phyloP scores from a whole-genome alignment of 2,888 invertebrate species.

The Drosophila demipolita region DNA sequence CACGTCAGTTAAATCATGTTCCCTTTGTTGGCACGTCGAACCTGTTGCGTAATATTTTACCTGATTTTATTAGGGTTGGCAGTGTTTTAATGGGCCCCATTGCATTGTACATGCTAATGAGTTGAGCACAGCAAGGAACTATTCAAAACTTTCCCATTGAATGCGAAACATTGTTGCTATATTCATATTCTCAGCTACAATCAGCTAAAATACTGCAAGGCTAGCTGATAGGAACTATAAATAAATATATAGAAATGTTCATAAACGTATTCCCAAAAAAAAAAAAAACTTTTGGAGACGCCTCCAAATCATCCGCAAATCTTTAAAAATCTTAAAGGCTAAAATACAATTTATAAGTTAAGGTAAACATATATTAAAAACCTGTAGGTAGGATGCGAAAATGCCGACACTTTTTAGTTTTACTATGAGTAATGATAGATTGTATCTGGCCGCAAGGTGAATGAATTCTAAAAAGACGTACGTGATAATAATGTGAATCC shows the following conservation, averaged over 20 bases:
- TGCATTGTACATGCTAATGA: slow-evolving; percentile 59
- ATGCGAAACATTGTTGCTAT: neutral
- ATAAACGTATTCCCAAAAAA: neutral
- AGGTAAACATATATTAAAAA: neutral
- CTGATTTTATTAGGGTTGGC: slow-evolving; percentile 66
- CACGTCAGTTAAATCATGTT: slow-evolving; percentile 35
- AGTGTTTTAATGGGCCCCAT: slow-evolving; percentile 48
- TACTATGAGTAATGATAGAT: slow-evolving; percentile 36
- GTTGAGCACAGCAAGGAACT: slow-evolving; percentile 1
- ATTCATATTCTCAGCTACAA: too few relatives aligned
- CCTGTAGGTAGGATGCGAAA: slow-evolving; percentile 4
- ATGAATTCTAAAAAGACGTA: slow-evolving; percentile 19
- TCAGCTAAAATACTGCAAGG: neutral
- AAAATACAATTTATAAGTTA: slow-evolving; percentile 9
- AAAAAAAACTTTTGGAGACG: neutral
- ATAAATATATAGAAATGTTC: neutral
- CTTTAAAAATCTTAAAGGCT: neutral
- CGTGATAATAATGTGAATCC: slow-evolving; percentile 19
- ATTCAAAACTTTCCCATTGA: slow-evolving; percentile 18
- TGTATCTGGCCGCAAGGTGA: slow-evolving; percentile 15
- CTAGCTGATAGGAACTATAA: neutral
- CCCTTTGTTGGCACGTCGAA: slow-evolving; percentile 27
- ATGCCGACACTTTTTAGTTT: slow-evolving; percentile 11
- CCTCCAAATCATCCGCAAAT: neutral
- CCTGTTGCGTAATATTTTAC: slow-evolving; percentile 69